Percentiles rank a stretch among this genome's conserved stretches.
phyloP scores from a whole-genome alignment of 1,140 invertebrate genomes.

The Formica exsecta region DNA sequence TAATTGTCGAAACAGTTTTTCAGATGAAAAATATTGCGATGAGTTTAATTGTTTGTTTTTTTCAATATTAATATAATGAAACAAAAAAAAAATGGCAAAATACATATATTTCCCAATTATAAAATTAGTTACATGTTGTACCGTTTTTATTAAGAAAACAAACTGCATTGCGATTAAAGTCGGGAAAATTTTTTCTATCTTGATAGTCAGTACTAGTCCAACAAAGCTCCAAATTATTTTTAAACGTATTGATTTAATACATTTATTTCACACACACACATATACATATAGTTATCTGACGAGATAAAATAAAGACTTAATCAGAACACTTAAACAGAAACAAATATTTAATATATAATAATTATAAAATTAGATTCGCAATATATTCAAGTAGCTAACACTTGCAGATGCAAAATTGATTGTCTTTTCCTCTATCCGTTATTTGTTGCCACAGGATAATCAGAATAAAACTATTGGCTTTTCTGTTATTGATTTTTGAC shows the following conservation, averaged over 20 bases:
- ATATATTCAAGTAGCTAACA: not conserved
- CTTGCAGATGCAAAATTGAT: not conserved
- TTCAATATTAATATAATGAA: not conserved
- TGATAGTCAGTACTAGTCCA: too few relatives aligned
- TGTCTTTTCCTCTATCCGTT: not conserved
- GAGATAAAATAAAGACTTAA: conserved; percentile 13
- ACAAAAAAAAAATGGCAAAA: not conserved
- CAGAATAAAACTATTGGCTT: conserved; percentile 11
- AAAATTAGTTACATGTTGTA: not conserved
- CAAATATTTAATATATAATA: not conserved
- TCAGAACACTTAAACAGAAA: not conserved
- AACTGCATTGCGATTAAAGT: not conserved
- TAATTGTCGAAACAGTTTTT: not conserved
- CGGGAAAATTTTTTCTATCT: too few relatives aligned
- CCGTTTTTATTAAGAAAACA: not conserved
- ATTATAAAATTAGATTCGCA: not conserved
- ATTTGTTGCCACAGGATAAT: not conserved
- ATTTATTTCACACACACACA: too few relatives aligned
- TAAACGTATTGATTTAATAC: not conserved
- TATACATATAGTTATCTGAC: too few relatives aligned
- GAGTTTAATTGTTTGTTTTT: not conserved
- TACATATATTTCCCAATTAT: conserved; percentile 7
- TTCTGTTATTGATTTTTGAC: conserved; percentile 38
- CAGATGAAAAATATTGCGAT: not conserved
- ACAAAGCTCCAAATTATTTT: not conserved